phyloP scores from a whole-genome alignment of 2,797 vertebrate species.

The Rhinatrema bivittatum region DNA sequence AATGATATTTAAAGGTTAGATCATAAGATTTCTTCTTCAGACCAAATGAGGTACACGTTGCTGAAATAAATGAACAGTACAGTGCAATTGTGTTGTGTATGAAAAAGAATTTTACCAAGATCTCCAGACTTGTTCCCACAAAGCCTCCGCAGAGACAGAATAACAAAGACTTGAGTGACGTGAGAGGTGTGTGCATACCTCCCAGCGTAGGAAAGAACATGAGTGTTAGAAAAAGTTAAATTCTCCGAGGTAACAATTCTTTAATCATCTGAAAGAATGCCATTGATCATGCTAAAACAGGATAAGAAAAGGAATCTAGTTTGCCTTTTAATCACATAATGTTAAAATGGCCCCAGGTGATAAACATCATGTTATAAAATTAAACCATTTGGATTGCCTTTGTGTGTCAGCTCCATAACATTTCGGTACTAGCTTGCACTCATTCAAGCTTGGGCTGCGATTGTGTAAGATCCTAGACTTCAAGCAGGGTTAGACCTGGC shows the following conservation, averaged over 20 bases:
- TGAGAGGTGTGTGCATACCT: slow-evolving; percentile 25
- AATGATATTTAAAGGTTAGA: slow-evolving; percentile 26
- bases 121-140: slow-evolving; percentile 37
- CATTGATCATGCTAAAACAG: slow-evolving; percentile 31
- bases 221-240: slow-evolving; percentile 36
- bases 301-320: slow-evolving; percentile 22
- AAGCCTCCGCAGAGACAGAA: slow-evolving; percentile 32
- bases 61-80: slow-evolving; percentile 3
- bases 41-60: slow-evolving; percentile 1
- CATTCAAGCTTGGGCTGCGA: no score
- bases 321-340: no score
- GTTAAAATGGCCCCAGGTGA: no score
- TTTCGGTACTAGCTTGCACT: no score
- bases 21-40: slow-evolving; percentile 12
- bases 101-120: slow-evolving; percentile 20
- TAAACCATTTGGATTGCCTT: no score
- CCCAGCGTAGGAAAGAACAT: slow-evolving; percentile 24
- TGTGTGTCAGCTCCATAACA: no score
- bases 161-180: slow-evolving; percentile 8
- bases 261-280: slow-evolving; percentile 35
- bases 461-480: no score
- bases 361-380: no score
- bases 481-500: no score
- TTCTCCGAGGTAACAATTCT: slow-evolving; percentile 27
- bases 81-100: slow-evolving; percentile 13